These are phyloP conservation scores for Euzetes globulus DNA, from an alignment of 2,888 invertebrate species.

Conservation along the genomic window DNA sequence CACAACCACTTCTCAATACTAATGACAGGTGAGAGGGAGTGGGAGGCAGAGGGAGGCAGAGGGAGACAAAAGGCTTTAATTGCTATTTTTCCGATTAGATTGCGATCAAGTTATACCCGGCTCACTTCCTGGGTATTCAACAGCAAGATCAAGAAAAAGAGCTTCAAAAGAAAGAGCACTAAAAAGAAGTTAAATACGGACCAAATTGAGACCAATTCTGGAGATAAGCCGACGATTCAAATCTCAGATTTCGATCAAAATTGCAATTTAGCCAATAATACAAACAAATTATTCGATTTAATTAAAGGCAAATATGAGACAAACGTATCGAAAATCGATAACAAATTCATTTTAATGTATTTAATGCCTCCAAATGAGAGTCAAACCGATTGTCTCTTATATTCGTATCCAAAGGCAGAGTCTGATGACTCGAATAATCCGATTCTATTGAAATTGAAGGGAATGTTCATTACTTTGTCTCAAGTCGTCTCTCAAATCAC, in stretches of 20 bases:
- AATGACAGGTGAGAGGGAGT: neutral
- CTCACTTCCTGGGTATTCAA: slow-evolving; percentile 15
- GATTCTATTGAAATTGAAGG: slow-evolving; percentile 30
- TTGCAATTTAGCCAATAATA: neutral
- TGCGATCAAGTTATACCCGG: neutral
- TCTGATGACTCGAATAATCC: neutral
- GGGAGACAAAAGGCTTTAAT: no score
- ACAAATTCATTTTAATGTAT: slow-evolving; percentile 26
- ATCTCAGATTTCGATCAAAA: neutral
- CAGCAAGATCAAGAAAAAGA: neutral
- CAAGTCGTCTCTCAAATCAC: slow-evolving; percentile 34
- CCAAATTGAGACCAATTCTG: neutral
- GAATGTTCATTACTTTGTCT: slow-evolving; percentile 32
- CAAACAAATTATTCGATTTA: slow-evolving; percentile 21
- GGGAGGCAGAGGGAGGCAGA: no score
- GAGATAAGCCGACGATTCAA: neutral
- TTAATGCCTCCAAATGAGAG: slow-evolving; percentile 31
- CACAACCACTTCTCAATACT: neutral
- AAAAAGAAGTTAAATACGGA: neutral
- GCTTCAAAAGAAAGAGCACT: slow-evolving; percentile 5
- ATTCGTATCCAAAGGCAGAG: neutral
- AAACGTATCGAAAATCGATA: neutral
- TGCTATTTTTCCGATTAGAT: neutral
- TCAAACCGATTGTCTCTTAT: slow-evolving; percentile 18
- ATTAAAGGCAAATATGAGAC: neutral